Base-by-base conservation (phyloP, 2,888 invertebrate species). In the Barypeithes pellucidus region DNA sequence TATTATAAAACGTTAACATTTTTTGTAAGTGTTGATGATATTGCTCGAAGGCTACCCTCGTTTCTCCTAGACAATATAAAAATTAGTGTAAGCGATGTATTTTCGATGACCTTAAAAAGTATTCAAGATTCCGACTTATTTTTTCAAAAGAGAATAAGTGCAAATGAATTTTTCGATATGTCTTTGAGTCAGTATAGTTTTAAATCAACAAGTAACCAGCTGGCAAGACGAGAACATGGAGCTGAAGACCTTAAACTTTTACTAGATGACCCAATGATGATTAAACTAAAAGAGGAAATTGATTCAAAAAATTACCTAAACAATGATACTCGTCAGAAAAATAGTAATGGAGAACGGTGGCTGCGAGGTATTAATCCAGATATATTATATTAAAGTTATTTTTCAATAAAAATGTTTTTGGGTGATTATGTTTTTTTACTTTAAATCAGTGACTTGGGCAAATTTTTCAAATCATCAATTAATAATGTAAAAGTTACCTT, bases 131-230 rank as follows among this genome's bases (percentile, higher is more conserved):
- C 57, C 1, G 79, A 80, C 68, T 66, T 69, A 7, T 77, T 77
- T 67, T 77, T 80, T 45, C 70, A 75, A 36, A 79, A 75, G 52
- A 71, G 72, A 60, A 63, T 79, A 0, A 74, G 73, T 41, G 77
- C 79, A 1, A 75, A 77, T 52, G 75, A 76, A 18, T 79, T 79
- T 65, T 77, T 78, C 33, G 78, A 80, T 47, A 73, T 80, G 73
- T 45, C 77, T 24, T 45, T 78, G 52, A 76, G 77, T 18, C 75
- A 65, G 22, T 77, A 76, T 36, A 72, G 70, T 14, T 75, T 80
- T 9, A 74, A 74, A 41, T 47, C 57, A 45, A 52, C 61, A 43
- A 16, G 16, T 4, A 67, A 72, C 14, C 59, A 43, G 52, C 60
- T 67, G 12, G 62, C 63, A 3, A 67, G 47, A 14, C 45, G 39